phyloP scores from a whole-genome alignment of 1,140 invertebrate species.

The Conus ventricosus region DNA sequence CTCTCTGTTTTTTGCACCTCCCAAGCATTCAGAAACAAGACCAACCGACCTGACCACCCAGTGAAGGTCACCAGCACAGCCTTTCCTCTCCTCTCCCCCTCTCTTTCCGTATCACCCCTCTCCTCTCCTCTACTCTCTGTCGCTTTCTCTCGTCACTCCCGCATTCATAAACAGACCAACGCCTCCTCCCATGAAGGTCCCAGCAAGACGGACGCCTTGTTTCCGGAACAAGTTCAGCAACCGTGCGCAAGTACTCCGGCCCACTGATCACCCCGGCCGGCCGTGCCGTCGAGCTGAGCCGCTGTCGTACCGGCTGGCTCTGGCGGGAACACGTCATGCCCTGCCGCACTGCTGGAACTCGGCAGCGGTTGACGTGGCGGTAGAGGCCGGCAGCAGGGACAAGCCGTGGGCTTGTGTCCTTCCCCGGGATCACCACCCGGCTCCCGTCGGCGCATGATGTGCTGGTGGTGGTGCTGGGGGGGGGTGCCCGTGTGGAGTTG shows the following conservation, averaged over 20 bases:
- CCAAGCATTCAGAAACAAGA: too few species aligned
- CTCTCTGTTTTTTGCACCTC: too few species aligned
- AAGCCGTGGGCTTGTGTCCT: too few species aligned
- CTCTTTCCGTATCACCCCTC: not conserved
- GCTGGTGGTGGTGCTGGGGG: not conserved
- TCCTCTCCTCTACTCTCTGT: not conserved
- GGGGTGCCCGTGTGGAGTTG: not conserved
- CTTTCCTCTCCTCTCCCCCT: not conserved
- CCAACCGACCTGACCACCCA: too few species aligned
- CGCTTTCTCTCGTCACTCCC: not conserved
- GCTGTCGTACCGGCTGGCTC: too few species aligned
- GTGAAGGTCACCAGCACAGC: not conserved
- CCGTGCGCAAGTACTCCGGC: slow-evolving; percentile 2
- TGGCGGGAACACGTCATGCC: slow-evolving; percentile 31
- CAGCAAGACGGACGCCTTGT: slow-evolving; percentile 23
- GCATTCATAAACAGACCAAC: too few species aligned
- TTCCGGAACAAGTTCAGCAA: slow-evolving; percentile 22
- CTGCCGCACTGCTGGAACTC: slow-evolving; percentile 34
- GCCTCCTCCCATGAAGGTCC: too few species aligned
- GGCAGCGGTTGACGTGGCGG: slow-evolving; percentile 86
- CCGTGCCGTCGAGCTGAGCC: slow-evolving; percentile 30
- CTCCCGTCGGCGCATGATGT: not conserved
- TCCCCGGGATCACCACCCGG: not conserved
- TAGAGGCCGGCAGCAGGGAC: too few species aligned
- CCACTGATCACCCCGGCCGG: not conserved